Conservation (phyloP, 2,113 vertebrate species). For the Ctenodactylus gundi region DNA sequence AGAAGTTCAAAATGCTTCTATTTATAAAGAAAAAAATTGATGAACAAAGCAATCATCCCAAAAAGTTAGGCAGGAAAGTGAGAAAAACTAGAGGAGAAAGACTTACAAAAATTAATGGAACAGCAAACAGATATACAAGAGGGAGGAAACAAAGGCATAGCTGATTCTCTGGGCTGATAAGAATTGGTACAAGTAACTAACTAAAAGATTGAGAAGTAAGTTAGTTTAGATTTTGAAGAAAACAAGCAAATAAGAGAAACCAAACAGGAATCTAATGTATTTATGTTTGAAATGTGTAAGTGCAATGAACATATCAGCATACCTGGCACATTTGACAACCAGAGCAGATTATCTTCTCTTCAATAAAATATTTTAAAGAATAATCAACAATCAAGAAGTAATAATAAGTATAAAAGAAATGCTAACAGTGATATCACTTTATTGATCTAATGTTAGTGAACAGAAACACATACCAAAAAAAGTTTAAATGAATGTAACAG, state of each 20-base stretch:
- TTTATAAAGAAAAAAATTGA: not conserved
- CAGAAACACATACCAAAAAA: not conserved
- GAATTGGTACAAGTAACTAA: not conserved
- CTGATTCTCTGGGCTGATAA: not conserved
- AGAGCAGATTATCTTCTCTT: not conserved
- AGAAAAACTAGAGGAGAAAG: not conserved
- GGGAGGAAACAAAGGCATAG: not conserved
- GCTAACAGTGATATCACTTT: not conserved
- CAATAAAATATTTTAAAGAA: constrained; percentile 6
- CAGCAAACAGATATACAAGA: not conserved
- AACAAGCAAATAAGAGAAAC: not conserved
- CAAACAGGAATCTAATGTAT: not conserved
- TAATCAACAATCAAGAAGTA: not conserved
- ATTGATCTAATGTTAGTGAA: not conserved
- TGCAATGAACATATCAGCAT: not conserved
- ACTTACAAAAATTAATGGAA: not conserved
- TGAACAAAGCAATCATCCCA: not conserved
- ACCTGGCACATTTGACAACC: not conserved
- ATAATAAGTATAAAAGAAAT: not conserved
- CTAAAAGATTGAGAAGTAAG: not conserved
- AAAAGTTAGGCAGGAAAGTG: not conserved
- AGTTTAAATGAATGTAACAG: not conserved
- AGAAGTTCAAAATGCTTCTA: too few relatives aligned
- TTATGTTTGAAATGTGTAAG: not conserved
- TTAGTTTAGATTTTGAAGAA: not conserved